Evolutionary conservation across 2,888 invertebrate genomes (phyloP), one percentile per base, ranked within the genome.

Genomic region (Bugulina stolonifera): DNA sequence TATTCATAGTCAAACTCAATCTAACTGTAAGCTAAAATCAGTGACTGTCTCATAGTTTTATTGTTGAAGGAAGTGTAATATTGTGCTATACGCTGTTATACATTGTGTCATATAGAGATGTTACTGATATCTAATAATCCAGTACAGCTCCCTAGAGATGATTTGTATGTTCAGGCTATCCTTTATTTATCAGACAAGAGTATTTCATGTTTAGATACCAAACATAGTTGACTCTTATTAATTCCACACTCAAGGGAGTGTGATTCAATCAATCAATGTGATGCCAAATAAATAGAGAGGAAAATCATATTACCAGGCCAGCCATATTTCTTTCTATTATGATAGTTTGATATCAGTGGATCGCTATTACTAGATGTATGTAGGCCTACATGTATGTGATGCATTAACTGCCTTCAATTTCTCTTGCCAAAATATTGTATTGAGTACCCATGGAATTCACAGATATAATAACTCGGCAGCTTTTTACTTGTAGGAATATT

Each of bases 401-500:
- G n/a, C n/a, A n/a, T n/a, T n/a, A n/a, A n/a, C n/a, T n/a, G n/a
- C n/a, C n/a, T n/a, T n/a, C n/a, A n/a, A n/a, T n/a, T n/a, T n/a
- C n/a, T n/a, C n/a, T n/a, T n/a, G n/a, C n/a, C n/a, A n/a, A n/a
- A n/a, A n/a, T n/a, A n/a, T n/a, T n/a, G n/a, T n/a, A n/a, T n/a
- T n/a, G n/a, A n/a, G n/a, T n/a, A n/a, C n/a, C n/a, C n/a, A n/a
- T n/a, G n/a, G n/a, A n/a, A n/a, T n/a, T n/a, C n/a, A n/a, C n/a
- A n/a, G n/a, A n/a, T n/a, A n/a, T n/a, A n/a, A n/a, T n/a, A n/a
- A n/a, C n/a, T n/a, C n/a, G n/a, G n/a, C 55, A 18, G 3, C 3
- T 55, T 55, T 25, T 18, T 64, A 2, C 32, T 3, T 64, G 32
- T n/a, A 84, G 84, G 83, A 83, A 10, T 83, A 83, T 74, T 93